Evolutionary conservation across 2,888 invertebrate species (phyloP), one percentile per base, ranked within the genome.

Genomic region (Agrypnus murinus): DNA sequence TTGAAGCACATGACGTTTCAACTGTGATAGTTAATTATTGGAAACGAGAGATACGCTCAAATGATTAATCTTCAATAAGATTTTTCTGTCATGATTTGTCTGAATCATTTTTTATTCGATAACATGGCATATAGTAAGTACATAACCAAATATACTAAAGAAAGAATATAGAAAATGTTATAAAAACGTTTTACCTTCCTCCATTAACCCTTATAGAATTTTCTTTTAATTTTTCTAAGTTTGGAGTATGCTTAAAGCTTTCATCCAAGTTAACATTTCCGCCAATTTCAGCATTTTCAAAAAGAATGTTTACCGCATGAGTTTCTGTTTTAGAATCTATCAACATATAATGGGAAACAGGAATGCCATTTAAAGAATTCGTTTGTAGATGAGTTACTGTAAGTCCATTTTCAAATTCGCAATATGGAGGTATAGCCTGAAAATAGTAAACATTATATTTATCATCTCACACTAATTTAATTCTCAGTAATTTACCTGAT

Each of bases 121-220:
- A n/a, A n/a, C n/a, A n/a, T n/a, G n/a, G n/a, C n/a, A n/a, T n/a
- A n/a, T n/a, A n/a, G n/a, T n/a, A n/a, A n/a, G n/a, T n/a, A n/a
- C n/a, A n/a, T 32, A 48, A 9, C 31, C 10, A 45, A 12, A 14
- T 50, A 62, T 14, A 36, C 0, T 32, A 50, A 19, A 50, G 25
- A 43, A n/a, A 15, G 34, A 19, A 66, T 31, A 12, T 19, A 43
- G 12, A 5, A 14, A 66, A 14, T 43, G 65, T n/a, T n/a, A n/a
- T n/a, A n/a, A n/a, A n/a, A n/a, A n/a, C n/a, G n/a, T n/a, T 71
- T 67, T 68, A 78, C 83, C 76, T 78, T 74, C 84, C 84, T 5
- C 14, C 58, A 55, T 76, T 79, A 7, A 77, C 75, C 77, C 77
- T 82, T 0, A 85, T 81, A 36, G 79, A 74, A 50, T 81, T 78